Evolutionary conservation across 2,797 vertebrate species (phyloP).

Genomic region (Rhabdomys pumilio): DNA sequence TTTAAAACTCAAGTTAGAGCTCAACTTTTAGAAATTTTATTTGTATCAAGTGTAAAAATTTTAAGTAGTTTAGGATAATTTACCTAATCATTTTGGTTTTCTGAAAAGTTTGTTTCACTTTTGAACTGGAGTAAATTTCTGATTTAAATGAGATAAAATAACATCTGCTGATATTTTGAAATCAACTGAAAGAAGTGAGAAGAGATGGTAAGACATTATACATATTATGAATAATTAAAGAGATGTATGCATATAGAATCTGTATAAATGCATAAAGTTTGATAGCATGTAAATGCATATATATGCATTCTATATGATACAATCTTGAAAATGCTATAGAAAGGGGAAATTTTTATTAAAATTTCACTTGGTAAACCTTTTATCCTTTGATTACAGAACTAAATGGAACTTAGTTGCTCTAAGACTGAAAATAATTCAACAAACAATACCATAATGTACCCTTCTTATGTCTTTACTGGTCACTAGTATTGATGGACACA

Average conservation of each 20-base stretch:
- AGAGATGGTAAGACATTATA: not conserved
- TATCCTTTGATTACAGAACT: not conserved
- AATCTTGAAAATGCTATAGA: not conserved
- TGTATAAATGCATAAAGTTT: not conserved
- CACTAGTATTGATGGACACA: not conserved
- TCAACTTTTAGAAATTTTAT: not conserved
- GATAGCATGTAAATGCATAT: not conserved
- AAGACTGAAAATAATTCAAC: not conserved
- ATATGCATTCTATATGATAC: not conserved
- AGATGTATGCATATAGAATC: not conserved
- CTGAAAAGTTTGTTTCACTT: not conserved
- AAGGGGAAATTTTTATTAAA: not conserved
- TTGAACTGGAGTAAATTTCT: not conserved
- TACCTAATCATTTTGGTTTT: not conserved
- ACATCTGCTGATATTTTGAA: not conserved
- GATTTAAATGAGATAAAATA: slow-evolving; percentile 16
- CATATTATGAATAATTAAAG: not conserved
- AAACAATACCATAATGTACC: not conserved
- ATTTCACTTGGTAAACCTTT: slow-evolving; percentile 13
- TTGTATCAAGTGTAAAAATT: not conserved
- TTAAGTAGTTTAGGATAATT: not conserved
- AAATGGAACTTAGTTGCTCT: not conserved
- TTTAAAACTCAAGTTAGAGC: not conserved
- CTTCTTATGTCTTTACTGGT: not conserved
- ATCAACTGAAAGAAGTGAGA: not conserved